Percentiles rank a stretch among this genome's conserved stretches.
phyloP scores from a whole-genome alignment of 2,797 vertebrate species.

The Phaenicophaeus curvirostris region DNA sequence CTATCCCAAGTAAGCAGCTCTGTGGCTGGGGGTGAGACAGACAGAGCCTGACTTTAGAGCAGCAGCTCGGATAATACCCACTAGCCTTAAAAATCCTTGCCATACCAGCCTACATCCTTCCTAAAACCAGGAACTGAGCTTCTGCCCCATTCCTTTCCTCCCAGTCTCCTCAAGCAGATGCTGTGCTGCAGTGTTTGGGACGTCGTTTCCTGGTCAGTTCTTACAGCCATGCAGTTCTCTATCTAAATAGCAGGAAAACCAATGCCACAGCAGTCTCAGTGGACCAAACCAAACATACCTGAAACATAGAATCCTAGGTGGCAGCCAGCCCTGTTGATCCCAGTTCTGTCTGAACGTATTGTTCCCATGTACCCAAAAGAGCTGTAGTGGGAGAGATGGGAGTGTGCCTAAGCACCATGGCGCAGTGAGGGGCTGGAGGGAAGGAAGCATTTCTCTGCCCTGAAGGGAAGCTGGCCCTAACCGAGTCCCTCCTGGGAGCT shows the following conservation, averaged over 20 bases:
- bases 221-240: not conserved
- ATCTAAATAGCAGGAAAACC: not conserved
- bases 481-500: not conserved
- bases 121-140: not conserved
- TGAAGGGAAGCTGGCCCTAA: not conserved
- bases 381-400: not conserved
- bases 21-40: not conserved
- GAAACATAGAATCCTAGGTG: not conserved
- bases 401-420: not conserved
- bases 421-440: not conserved
- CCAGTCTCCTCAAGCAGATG: not conserved
- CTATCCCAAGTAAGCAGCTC: constrained; percentile 86
- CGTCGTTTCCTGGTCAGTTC: not conserved
- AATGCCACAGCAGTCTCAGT: not conserved
- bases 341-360: not conserved
- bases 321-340: not conserved
- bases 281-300: not conserved
- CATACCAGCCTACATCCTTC: not conserved
- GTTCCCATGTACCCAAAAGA: not conserved
- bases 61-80: not conserved
- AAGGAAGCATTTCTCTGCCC: not conserved
- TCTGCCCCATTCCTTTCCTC: not conserved
- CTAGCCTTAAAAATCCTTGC: not conserved
- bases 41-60: not conserved
- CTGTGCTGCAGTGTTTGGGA: not conserved